A percentile compares a stretch with the other conserved stretches of the same genome.
These are phyloP conservation scores for Zapus hudsonius DNA, from an alignment of 2,113 vertebrate genomes.

Conservation along the genomic window DNA sequence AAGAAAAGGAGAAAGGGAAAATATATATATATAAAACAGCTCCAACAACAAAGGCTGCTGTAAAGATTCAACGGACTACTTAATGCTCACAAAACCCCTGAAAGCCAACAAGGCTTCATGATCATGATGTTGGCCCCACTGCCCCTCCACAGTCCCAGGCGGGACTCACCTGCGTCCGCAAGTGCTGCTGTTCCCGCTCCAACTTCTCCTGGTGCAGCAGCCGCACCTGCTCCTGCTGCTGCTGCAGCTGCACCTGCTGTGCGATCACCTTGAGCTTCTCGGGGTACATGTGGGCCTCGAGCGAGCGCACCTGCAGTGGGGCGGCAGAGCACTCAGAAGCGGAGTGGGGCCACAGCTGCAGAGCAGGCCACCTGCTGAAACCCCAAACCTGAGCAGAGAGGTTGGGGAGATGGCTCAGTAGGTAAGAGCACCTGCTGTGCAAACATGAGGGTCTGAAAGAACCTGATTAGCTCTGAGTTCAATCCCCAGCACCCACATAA, in stretches of 20 bases:
- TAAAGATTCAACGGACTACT: background rate
- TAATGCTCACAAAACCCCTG: background rate
- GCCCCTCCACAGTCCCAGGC: background rate
- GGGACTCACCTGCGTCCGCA: constrained; percentile 89
- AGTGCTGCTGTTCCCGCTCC: constrained; percentile 89
- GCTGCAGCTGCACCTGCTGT: constrained; percentile 95
- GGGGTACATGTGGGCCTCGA: constrained; percentile 97
- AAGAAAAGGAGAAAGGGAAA: too few relatives aligned
- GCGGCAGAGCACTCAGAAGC: background rate
- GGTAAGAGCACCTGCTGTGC: too few relatives aligned
- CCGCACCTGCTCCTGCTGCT: constrained; percentile 91
- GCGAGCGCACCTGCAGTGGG: constrained; percentile 90
- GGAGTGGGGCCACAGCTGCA: background rate
- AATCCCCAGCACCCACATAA: too few relatives aligned
- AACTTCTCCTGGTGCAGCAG: constrained; percentile 92
- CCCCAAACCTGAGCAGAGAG: background rate
- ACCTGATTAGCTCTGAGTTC: too few relatives aligned
- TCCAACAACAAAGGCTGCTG: background rate
- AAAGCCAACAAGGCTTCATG: background rate
- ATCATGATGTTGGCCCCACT: background rate
- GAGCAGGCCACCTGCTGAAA: background rate
- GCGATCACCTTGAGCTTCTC: constrained; percentile 97
- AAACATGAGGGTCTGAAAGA: background rate
- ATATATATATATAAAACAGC: background rate
- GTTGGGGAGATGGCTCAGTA: too few relatives aligned